These are phyloP conservation scores for Mobula birostris DNA, from an alignment of 2,113 vertebrate species.

Conservation along the genomic window DNA sequence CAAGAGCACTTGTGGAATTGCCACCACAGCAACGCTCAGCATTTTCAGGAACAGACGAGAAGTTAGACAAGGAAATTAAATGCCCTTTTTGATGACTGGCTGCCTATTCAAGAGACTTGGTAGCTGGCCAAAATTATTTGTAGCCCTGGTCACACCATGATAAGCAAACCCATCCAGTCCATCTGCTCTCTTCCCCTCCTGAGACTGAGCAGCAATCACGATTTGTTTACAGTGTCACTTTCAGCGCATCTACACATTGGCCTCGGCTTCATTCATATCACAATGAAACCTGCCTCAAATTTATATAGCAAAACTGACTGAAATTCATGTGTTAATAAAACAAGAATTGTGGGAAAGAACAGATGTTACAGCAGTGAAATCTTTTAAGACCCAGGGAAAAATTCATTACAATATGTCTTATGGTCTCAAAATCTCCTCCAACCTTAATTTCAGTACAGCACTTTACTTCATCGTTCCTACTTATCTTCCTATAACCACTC, in stretches of 20 bases:
- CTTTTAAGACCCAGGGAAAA: not conserved
- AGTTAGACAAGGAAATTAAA: not conserved
- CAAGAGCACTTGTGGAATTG: not conserved
- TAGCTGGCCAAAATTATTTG: not conserved
- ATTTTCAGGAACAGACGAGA: constrained; percentile 6
- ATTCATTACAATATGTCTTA: not conserved
- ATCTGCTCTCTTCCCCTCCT: not conserved
- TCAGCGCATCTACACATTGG: not conserved
- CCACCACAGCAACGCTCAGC: not conserved
- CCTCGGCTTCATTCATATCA: not conserved
- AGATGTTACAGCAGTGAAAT: not conserved
- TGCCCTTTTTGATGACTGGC: not conserved
- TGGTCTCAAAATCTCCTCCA: not conserved
- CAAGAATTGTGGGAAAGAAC: not conserved
- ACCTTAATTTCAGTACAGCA: not conserved
- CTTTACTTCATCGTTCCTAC: not conserved
- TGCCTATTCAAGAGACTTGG: not conserved
- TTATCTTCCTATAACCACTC: not conserved
- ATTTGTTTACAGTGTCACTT: constrained; percentile 8
- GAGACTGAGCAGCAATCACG: not conserved
- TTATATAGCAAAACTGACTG: not conserved
- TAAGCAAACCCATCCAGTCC: not conserved
- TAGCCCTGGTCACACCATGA: not conserved
- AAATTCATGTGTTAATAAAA: not conserved
- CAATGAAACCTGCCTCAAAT: not conserved